Evolutionary conservation across 2,888 invertebrate species (phyloP), one percentile per base, ranked within the genome.

Genomic region (Calameuta idolon): DNA sequence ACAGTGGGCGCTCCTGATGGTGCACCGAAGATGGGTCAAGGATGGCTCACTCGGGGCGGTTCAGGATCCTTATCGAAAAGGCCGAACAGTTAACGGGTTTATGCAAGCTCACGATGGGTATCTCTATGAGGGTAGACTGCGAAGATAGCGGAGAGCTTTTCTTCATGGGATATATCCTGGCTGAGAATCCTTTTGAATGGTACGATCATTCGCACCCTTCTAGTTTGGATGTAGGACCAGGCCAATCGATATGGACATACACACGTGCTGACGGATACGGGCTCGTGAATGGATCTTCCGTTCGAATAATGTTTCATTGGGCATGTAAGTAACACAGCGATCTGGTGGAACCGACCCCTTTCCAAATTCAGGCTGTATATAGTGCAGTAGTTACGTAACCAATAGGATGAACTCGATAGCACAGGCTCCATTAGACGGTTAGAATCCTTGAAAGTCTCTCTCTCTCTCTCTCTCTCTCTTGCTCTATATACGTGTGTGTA

Each of bases 401-500:
- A 83, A 84, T 82, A 81, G 81, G 80, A 81, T 75, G 79, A 85
- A 84, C 82, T 87, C 82, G 78, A 86, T 84, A 81, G 81, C 80
- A 77, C 79, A 81, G 81, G 81, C 86, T 85, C 81, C 85, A 85
- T 87, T 86, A 86, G 84, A 77, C 79, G 80, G 84, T 82, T 83
- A 84, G 83, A 79, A 83, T 78, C 79, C 82, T 81, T 80, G 73
- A 81, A 81, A 80, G 80, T 73, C 33, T 78, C 55, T 79, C 79
- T 81, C 33, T 33, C 33, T 33, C 33, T 33, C 33, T 33, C 33
- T 33, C 3, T 33, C 77, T 73, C 40, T 73, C 40, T 69, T 34
- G 31, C 11, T 40, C 1, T 55, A 2, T 23, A 55, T 9, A 1
- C 11, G 0, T 12, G 4, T 37, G 12, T 40, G 1, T 12, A 0